Percentiles rank a stretch among this genome's conserved stretches.
These are phyloP conservation scores for Chrysochloris asiatica DNA, from an alignment of 2,113 vertebrate species.

Conservation along the genomic window DNA sequence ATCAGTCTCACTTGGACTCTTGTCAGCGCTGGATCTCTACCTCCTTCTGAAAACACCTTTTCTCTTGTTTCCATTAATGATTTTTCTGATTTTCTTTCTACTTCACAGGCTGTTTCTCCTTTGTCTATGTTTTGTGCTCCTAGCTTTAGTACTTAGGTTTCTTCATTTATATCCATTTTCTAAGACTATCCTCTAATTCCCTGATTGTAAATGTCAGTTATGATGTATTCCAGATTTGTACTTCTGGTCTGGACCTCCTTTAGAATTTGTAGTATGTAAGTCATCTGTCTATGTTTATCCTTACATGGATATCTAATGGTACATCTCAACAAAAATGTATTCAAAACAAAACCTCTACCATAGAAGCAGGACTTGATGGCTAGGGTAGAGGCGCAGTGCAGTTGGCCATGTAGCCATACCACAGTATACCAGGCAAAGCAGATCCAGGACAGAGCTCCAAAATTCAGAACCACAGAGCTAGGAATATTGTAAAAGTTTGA, in stretches of 20 bases:
- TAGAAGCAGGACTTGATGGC: too few species aligned
- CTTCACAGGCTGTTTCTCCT: neutral
- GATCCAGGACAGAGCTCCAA: too few species aligned
- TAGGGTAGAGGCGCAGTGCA: too few species aligned
- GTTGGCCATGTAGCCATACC: too few species aligned
- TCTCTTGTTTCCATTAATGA: neutral
- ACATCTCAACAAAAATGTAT: neutral
- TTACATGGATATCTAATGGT: neutral
- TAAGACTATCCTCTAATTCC: neutral
- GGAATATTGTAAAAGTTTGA: too few species aligned
- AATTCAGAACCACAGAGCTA: too few species aligned
- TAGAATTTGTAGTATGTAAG: neutral
- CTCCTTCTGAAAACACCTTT: neutral
- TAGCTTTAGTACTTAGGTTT: neutral
- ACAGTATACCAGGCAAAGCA: too few species aligned
- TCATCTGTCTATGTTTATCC: neutral
- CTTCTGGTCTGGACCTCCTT: neutral
- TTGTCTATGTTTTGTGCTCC: neutral
- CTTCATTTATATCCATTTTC: neutral
- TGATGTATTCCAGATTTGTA: neutral
- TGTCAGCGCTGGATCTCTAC: too few species aligned
- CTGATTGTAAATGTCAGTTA: accelerated
- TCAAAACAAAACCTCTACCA: neutral
- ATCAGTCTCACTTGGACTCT: too few species aligned
- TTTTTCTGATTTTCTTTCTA: neutral